phyloP scores from a whole-genome alignment of 2,888 invertebrate genomes.

The Dione vanillae region DNA sequence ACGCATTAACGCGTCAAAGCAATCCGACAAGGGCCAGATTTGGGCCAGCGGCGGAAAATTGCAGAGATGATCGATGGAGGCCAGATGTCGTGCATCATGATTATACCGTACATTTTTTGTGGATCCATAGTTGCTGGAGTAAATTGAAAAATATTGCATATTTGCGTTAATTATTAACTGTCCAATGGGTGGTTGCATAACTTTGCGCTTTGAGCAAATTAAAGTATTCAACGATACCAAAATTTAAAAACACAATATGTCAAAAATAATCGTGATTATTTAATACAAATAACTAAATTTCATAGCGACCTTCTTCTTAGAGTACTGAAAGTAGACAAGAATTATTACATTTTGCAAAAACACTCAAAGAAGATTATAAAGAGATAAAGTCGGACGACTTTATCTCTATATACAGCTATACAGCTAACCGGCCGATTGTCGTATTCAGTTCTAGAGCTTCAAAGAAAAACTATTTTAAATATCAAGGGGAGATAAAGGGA shows the following conservation, averaged over 20 bases:
- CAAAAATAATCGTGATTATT: background rate
- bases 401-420: too few species aligned
- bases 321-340: conserved; percentile 18
- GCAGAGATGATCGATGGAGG: conserved; percentile 69
- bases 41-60: conserved; percentile 63
- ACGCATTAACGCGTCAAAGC: conserved; percentile 67
- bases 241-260: background rate
- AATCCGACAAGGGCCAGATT: conserved; percentile 66
- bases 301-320: conserved; percentile 14
- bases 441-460: conserved; percentile 52
- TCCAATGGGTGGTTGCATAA: conserved; percentile 22
- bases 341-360: conserved; percentile 62
- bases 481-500: conserved; percentile 48
- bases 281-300: conserved; percentile 13
- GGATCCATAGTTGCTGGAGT: conserved; percentile 40
- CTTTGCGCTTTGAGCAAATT: background rate
- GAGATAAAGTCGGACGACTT: conserved; percentile 49
- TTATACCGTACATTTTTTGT: conserved; percentile 53
- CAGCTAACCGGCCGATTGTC: conserved; percentile 48
- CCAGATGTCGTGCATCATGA: conserved; percentile 65
- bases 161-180: conserved; percentile 44
- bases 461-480: conserved; percentile 54
- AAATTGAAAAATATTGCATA: conserved; percentile 48
- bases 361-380: conserved; percentile 50
- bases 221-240: background rate